These are phyloP conservation scores for Sebastes melanostomus DNA, from an alignment of 2,797 vertebrate genomes.

Conservation along the genomic window DNA sequence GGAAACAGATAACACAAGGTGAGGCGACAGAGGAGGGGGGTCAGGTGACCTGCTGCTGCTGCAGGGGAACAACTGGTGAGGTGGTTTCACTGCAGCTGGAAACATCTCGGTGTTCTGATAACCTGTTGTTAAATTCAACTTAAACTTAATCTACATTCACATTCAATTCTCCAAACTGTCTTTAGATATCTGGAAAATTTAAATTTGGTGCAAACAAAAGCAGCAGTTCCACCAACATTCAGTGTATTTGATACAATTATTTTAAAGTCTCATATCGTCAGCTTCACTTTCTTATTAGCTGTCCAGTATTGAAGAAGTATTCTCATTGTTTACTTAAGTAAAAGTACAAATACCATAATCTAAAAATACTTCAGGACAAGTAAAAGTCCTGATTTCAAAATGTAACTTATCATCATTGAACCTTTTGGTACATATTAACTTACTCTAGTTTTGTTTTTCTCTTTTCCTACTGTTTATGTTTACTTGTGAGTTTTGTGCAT, in stretches of 20 bases:
- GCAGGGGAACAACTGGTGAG: not conserved
- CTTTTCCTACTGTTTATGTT: too few species aligned
- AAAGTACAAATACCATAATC: not conserved
- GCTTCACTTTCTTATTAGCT: not conserved
- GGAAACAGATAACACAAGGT: constrained; percentile 88
- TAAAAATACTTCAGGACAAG: not conserved
- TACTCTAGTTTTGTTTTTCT: too few species aligned
- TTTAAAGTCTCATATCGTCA: not conserved
- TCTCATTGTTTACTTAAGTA: not conserved
- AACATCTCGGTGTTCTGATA: not conserved
- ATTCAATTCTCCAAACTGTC: not conserved
- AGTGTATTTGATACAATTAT: not conserved
- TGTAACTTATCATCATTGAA: too few species aligned
- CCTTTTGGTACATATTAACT: too few species aligned
- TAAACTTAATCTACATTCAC: not conserved
- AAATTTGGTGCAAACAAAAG: not conserved
- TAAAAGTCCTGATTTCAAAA: not conserved
- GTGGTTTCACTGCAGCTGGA: not conserved
- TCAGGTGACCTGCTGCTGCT: not conserved
- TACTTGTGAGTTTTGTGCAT: too few species aligned
- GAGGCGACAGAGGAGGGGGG: constrained; percentile 43
- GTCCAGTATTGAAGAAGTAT: not conserved
- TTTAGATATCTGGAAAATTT: not conserved
- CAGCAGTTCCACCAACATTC: not conserved
- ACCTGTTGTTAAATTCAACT: not conserved